A percentile compares a stretch with the other conserved stretches of the same genome.
These are phyloP conservation scores for Notoglanidium macrostoma DNA, from an alignment of 2,797 vertebrate genomes.

Conservation along the genomic window DNA sequence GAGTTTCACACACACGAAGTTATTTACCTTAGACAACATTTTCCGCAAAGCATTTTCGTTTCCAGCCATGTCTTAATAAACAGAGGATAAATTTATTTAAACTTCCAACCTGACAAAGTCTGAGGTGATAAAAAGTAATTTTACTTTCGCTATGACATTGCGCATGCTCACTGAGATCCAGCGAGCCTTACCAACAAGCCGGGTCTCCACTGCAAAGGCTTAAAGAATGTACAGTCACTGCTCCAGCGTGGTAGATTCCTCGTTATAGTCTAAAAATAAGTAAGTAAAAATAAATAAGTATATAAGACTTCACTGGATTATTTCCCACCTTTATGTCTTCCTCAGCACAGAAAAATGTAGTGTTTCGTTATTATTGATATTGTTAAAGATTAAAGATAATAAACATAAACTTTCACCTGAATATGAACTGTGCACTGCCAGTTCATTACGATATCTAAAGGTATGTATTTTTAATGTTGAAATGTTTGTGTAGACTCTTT, in stretches of 20 bases:
- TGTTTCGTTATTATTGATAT: not conserved
- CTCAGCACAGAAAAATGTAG: not conserved
- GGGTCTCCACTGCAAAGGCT: no score
- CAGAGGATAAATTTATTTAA: not conserved
- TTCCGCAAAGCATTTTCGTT: constrained; percentile 43
- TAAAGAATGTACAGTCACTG: not conserved
- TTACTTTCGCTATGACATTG: not conserved
- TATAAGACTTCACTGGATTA: not conserved
- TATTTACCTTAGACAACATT: constrained; percentile 47
- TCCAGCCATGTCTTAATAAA: constrained; percentile 28
- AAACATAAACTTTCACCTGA: not conserved
- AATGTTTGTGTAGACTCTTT: not conserved
- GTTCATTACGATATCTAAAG: not conserved
- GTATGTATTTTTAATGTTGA: not conserved
- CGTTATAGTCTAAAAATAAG: not conserved
- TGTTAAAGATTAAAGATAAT: not conserved
- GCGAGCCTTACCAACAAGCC: not conserved
- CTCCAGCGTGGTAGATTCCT: not conserved
- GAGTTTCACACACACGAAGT: not conserved
- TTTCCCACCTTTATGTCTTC: not conserved
- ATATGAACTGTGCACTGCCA: not conserved
- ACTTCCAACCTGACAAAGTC: not conserved
- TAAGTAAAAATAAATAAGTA: not conserved
- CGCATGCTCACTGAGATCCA: not conserved
- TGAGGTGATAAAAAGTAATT: not conserved